Evolutionary conservation across 2,888 invertebrate genomes (phyloP).

Genomic region (Quadroppia sp.): DNA sequence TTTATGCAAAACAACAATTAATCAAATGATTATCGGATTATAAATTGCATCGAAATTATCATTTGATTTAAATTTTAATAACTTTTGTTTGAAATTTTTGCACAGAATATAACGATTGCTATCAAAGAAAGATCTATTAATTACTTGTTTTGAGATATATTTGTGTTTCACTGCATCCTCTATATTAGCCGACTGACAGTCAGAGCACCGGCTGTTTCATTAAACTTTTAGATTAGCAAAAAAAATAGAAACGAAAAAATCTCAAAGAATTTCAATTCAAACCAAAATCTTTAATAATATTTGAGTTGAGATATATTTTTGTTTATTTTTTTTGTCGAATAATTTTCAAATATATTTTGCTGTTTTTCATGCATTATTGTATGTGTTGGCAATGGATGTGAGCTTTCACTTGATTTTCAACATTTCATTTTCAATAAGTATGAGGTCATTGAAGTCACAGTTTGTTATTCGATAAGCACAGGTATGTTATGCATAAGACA

Average conservation of each 20-base stretch:
- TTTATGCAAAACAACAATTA: too few species aligned
- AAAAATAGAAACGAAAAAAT: too few species aligned
- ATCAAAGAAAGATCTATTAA: background rate
- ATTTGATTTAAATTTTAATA: background rate
- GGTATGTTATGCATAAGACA: background rate
- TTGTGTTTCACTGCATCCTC: background rate
- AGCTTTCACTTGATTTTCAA: conserved; percentile 19
- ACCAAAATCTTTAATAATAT: background rate
- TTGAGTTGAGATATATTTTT: background rate
- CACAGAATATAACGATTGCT: background rate
- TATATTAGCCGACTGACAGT: background rate
- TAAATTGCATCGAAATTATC: background rate
- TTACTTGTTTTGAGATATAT: background rate
- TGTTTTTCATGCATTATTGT: background rate
- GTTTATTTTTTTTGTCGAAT: background rate
- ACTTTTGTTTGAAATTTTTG: background rate
- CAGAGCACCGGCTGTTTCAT: background rate
- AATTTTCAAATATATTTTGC: background rate
- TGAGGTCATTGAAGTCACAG: background rate
- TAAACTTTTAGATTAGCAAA: background rate
- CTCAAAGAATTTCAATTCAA: background rate
- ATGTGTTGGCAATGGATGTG: background rate
- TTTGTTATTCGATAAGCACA: background rate
- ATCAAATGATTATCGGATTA: too few species aligned
- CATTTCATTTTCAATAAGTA: background rate